phyloP scores from a whole-genome alignment of 2,888 invertebrate genomes.

The Rhorus exstirpatorius region DNA sequence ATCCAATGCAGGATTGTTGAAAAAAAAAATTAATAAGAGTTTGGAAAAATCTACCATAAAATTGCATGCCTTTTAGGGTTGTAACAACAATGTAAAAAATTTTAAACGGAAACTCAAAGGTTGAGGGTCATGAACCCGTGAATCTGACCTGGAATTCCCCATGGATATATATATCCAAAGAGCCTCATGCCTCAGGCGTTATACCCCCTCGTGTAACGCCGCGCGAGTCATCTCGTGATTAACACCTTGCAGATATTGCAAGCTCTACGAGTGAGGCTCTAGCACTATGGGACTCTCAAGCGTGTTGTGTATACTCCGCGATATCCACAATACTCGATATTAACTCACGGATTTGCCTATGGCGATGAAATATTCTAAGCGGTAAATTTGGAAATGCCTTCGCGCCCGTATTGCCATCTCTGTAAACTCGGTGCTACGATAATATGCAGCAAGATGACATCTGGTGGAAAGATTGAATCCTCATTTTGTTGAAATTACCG shows the following conservation, averaged over 20 bases:
- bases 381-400: slow-evolving; percentile 39
- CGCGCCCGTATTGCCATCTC: background rate
- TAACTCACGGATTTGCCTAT: slow-evolving; percentile 62
- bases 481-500: too few species aligned
- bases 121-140: too few species aligned
- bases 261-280: slow-evolving; percentile 43
- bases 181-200: slow-evolving; percentile 23
- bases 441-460: too few species aligned
- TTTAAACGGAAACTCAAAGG: too few species aligned
- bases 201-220: slow-evolving; percentile 46
- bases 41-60: too few species aligned
- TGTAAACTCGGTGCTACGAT: background rate
- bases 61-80: too few species aligned
- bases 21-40: too few species aligned
- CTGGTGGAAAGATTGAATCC: too few species aligned
- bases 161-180: slow-evolving; percentile 38
- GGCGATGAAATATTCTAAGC: slow-evolving; percentile 47
- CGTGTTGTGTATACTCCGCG: slow-evolving; percentile 32
- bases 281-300: background rate
- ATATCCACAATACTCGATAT: slow-evolving; percentile 67
- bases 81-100: too few species aligned
- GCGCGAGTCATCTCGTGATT: slow-evolving; percentile 74
- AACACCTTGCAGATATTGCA: slow-evolving; percentile 80
- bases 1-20: too few species aligned
- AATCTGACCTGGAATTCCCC: too few species aligned